Percentiles rank a stretch among this genome's conserved stretches.
phyloP scores from a whole-genome alignment of 2,797 vertebrate species.

The Sebastes steindachneri region DNA sequence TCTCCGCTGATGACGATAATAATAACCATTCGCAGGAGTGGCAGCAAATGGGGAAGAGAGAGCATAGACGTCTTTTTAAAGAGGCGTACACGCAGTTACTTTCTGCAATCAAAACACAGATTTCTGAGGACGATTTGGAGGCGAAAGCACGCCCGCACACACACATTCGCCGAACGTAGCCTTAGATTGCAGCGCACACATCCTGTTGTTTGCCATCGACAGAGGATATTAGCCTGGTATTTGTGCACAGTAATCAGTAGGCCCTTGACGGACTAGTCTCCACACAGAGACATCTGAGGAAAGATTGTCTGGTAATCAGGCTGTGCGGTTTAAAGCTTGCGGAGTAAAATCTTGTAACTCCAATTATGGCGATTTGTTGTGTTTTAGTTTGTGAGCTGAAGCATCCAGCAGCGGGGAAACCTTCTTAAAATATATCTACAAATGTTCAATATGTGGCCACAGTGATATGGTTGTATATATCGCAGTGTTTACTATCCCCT shows the following conservation, averaged over 20 bases:
- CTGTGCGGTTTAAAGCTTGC: slow-evolving; percentile 49
- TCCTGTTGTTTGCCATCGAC: slow-evolving; percentile 75
- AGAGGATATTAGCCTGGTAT: slow-evolving; percentile 76
- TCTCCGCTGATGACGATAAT: slow-evolving; percentile 83
- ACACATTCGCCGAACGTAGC: background rate
- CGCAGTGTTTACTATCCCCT: background rate
- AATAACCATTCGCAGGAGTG: slow-evolving; percentile 83
- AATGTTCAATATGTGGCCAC: background rate
- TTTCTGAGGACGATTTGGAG: slow-evolving; percentile 58
- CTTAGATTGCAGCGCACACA: slow-evolving; percentile 67
- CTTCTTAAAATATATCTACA: background rate
- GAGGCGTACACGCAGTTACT: slow-evolving; percentile 77
- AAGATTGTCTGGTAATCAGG: slow-evolving; percentile 72
- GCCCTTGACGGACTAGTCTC: slow-evolving; percentile 65
- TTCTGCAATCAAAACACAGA: slow-evolving; percentile 84
- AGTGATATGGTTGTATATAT: background rate
- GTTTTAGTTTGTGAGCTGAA: slow-evolving; percentile 15
- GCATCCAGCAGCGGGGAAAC: background rate
- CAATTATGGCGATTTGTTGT: slow-evolving; percentile 13
- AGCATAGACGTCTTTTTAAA: slow-evolving; percentile 63
- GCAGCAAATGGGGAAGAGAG: slow-evolving; percentile 69
- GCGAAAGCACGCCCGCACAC: background rate
- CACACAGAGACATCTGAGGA: slow-evolving; percentile 64
- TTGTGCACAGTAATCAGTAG: slow-evolving; percentile 78
- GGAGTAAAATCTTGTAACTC: slow-evolving; percentile 36